Base-by-base conservation (phyloP, 1,140 invertebrate species). In the Acromyrmex heyeri region DNA sequence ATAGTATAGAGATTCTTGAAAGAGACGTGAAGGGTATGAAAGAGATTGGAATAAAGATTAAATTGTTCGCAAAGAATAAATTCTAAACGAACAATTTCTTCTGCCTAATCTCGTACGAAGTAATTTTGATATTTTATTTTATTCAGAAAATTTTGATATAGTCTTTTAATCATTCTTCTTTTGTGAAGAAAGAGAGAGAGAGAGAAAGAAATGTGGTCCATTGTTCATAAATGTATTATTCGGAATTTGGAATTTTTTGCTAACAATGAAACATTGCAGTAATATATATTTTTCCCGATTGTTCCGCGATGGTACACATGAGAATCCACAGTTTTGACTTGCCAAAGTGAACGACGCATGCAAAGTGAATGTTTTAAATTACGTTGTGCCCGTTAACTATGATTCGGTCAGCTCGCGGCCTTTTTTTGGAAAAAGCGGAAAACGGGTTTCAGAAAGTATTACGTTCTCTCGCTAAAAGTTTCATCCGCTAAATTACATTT, bases 291-390 rank as follows among this genome's bases (percentile, higher is more conserved):
- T 59, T 48, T 48, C 2, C 16, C 18, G 7, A 83, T 83, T 2
- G 69, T 75, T 61, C 34, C 18, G 55, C 53, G 14, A 48, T 10
- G 62, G 12, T 21, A 18, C 30, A 64, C 38, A 2, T 16, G 53
- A 38, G 44, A 81, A 21, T 18, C n/a, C 38, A 18, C 69, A 3
- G 57, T 81, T 81, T 34, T 21, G 55, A 27, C 24, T 59, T 69
- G 30, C 77, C 65, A 55, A 69, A 75, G 34, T 61, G 67, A 72
- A 14, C 18, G 79, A 73, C 12, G 53, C 12, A 53, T 44, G 79
- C 53, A 82, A 73, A 44, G 53, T 73, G 67, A 82, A 82, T 48
- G 79, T 82, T 82, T 82, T 59, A 82, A 82, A 82, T 82, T 82
- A 61, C 79, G 14, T 67, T 62, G 65, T 57, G 21, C 24, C 24